Evolutionary conservation across 2,888 invertebrate genomes (phyloP).

Genomic region (Lasioglossum pauxillum): DNA sequence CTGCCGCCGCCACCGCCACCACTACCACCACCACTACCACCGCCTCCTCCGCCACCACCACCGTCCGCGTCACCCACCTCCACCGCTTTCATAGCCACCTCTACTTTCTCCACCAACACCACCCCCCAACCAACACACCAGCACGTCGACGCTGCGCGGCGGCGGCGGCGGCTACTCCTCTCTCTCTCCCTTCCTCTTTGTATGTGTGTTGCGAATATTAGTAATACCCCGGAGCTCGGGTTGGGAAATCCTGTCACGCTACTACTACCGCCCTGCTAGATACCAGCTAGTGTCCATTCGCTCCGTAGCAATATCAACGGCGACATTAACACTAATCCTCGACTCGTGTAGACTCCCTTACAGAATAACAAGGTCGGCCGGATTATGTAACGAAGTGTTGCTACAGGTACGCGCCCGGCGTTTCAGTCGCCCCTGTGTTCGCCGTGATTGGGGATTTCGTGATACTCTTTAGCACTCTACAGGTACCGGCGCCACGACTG

Average conservation of each 20-base stretch:
- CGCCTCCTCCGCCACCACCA: constrained; percentile 34
- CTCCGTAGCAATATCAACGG: constrained; percentile 18
- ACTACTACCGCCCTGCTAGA: constrained; percentile 1
- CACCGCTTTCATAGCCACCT: constrained; percentile 51
- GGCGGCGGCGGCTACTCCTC: neutral
- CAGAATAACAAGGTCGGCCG: constrained; percentile 17
- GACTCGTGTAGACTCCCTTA: neutral
- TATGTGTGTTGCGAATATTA: constrained; percentile 21
- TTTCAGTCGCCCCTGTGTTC: constrained; percentile 24
- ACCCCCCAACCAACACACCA: neutral
- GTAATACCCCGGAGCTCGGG: constrained; percentile 1
- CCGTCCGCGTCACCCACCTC: constrained; percentile 65
- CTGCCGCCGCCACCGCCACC: constrained; percentile 47
- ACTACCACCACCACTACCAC: constrained; percentile 15
- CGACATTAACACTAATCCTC: constrained; percentile 39
- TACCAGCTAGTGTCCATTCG: constrained; percentile 7
- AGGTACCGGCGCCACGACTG: neutral
- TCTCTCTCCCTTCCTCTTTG: neutral
- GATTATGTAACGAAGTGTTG: constrained; percentile 27
- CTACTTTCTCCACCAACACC: constrained; percentile 55
- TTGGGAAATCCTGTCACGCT: constrained; percentile 41
- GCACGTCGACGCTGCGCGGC: no score
- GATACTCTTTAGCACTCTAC: constrained; percentile 5
- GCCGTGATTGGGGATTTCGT: neutral
- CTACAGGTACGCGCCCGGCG: constrained; percentile 3